Conservation (phyloP, 2,797 vertebrate genomes). For the Coendou prehensilis region DNA sequence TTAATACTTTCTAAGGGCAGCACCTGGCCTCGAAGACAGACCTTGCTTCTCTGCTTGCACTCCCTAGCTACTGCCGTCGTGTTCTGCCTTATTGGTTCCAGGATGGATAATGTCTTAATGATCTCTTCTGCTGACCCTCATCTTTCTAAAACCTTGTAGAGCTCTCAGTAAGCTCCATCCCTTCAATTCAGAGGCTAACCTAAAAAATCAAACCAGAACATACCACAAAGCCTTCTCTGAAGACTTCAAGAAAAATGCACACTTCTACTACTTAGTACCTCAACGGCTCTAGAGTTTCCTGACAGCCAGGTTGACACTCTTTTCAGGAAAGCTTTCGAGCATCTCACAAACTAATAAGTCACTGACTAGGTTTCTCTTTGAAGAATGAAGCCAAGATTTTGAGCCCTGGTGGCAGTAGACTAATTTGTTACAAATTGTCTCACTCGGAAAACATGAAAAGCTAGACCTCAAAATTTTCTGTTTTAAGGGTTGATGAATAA, state of each 20-base stretch:
- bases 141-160: neutral
- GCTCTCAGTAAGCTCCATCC: neutral
- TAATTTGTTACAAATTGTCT: neutral
- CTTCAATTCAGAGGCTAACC: neutral
- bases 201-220: neutral
- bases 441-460: neutral
- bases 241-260: neutral
- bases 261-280: neutral
- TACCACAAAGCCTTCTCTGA: neutral
- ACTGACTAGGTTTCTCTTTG: neutral
- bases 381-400: neutral
- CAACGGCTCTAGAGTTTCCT: neutral
- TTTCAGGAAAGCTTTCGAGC: neutral
- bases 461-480: too few species aligned
- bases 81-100: neutral
- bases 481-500: neutral
- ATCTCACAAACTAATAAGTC: neutral
- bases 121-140: neutral
- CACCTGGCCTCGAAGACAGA: neutral
- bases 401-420: neutral
- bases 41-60: neutral
- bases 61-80: neutral
- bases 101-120: neutral
- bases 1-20: neutral
- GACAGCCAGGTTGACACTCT: neutral